Conservation (phyloP, 2,797 vertebrate species). For the Myioborus miniatus region DNA sequence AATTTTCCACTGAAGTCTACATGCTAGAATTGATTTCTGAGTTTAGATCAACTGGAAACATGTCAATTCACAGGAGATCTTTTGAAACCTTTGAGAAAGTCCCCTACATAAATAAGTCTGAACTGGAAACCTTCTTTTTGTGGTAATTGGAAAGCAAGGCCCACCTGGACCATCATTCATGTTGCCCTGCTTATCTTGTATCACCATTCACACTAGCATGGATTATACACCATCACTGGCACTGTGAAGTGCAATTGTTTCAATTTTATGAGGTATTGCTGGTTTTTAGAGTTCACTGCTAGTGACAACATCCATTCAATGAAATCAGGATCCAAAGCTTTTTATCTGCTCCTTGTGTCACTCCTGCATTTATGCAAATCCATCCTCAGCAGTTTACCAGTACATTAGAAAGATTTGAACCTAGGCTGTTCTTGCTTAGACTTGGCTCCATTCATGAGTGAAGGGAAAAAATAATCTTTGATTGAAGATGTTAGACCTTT, state of each 20-base stretch:
- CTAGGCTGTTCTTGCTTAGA: not conserved
- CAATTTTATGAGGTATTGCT: not conserved
- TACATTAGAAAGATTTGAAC: not conserved
- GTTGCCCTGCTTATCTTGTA: not conserved
- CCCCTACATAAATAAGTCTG: not conserved
- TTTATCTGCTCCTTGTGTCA: not conserved
- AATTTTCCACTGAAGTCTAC: conserved; percentile 25
- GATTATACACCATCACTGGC: not conserved
- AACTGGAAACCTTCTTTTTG: not conserved
- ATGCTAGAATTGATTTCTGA: conserved; percentile 29
- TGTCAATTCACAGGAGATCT: not conserved
- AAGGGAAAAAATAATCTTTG: not conserved
- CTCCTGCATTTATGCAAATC: not conserved
- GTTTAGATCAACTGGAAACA: conserved; percentile 6
- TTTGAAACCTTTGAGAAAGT: not conserved
- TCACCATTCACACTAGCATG: not conserved
- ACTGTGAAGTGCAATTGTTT: not conserved
- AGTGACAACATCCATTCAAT: not conserved
- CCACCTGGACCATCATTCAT: not conserved
- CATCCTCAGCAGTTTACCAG: not conserved
- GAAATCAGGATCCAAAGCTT: not conserved
- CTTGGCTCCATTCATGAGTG: not conserved
- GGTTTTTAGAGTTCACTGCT: not conserved
- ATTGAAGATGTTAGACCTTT: not conserved
- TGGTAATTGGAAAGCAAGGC: not conserved